Evolutionary conservation across 2,888 invertebrate genomes (phyloP), one percentile per base, ranked within the genome.

Genomic region (Alitta virens): DNA sequence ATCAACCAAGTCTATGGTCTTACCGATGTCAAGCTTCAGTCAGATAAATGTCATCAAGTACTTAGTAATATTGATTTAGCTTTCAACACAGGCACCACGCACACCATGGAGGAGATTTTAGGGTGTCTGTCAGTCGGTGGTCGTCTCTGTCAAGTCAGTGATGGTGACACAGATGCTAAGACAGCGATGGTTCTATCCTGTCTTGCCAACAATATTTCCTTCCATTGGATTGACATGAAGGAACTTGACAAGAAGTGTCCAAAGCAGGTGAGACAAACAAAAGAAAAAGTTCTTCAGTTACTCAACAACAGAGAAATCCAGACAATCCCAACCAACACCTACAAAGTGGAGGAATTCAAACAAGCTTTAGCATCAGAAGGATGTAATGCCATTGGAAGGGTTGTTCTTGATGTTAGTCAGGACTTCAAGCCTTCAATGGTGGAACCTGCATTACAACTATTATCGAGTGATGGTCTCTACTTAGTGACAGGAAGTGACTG

Each of bases 141-240:
- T 1, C 56, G 56, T 2, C 42, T 56, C 42, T 56, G 56, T 56
- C 56, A 56, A 16, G 3, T 56, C 21, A 21, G 46, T 5, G 46
- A 46, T 46, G 18, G 21, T 12, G 5, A 42, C 21, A 56, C 40
- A 23, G n/a, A 56, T 24, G 43, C 40, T 26, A 56, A n/a, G n/a
- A 7, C n/a, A 18, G 5, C 3, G n/a, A 26, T 63, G 2, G 55
- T 27, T 5, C 23, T 58, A 49, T 38, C 49, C 12, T 43, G 46
- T 5, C 46, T 63, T 24, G 18, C 53, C 21, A 42, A 53, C 33
- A 59, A 63, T 54, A 43, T 43, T 14, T 54, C 52, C n/a, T 58
- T 63, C 33, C 53, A 51, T 0, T 53, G 42, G 21, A 57, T 63
- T 18, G 49, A 59, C 24, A 9, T 59, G 14, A 52, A 58, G 26